These are phyloP conservation scores for Chelidonichthys spinosus DNA, from an alignment of 2,797 vertebrate species.

Conservation along the genomic window DNA sequence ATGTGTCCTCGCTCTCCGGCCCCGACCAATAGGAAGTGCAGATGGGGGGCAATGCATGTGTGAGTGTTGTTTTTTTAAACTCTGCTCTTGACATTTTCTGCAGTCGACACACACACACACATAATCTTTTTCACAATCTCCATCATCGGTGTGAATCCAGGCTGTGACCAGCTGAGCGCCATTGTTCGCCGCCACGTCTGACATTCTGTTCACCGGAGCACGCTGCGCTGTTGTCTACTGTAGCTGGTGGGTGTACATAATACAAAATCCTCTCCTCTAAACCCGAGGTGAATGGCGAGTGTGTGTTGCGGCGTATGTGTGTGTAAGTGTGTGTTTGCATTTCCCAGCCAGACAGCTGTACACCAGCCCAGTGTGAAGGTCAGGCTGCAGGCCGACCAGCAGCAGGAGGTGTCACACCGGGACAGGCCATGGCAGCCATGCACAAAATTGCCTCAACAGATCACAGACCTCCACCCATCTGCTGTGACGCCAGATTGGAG, in stretches of 20 bases:
- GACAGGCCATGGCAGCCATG: slow-evolving; percentile 87
- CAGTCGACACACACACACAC: slow-evolving; percentile 6
- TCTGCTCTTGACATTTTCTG: slow-evolving; percentile 21
- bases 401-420: slow-evolving; percentile 87
- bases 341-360: slow-evolving; percentile 79
- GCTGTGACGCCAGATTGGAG: slow-evolving; percentile 76
- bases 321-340: slow-evolving; percentile 57
- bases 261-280: slow-evolving; percentile 49
- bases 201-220: slow-evolving; percentile 58
- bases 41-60: slow-evolving; percentile 13
- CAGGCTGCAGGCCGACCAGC: slow-evolving; percentile 84
- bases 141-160: slow-evolving; percentile 36
- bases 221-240: slow-evolving; percentile 34
- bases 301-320: slow-evolving; percentile 10
- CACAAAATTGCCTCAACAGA: slow-evolving; percentile 89
- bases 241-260: slow-evolving; percentile 35
- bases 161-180: slow-evolving; percentile 25
- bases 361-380: slow-evolving; percentile 86
- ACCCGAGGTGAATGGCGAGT: slow-evolving; percentile 47
- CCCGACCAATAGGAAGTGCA: slow-evolving; percentile 69
- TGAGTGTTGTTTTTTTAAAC: slow-evolving; percentile 18
- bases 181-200: slow-evolving; percentile 39
- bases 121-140: slow-evolving; percentile 31
- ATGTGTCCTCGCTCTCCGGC: slow-evolving; percentile 71
- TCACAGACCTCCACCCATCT: slow-evolving; percentile 87